Conservation (phyloP, 2,888 invertebrate species). For the Orthosia gothica region DNA sequence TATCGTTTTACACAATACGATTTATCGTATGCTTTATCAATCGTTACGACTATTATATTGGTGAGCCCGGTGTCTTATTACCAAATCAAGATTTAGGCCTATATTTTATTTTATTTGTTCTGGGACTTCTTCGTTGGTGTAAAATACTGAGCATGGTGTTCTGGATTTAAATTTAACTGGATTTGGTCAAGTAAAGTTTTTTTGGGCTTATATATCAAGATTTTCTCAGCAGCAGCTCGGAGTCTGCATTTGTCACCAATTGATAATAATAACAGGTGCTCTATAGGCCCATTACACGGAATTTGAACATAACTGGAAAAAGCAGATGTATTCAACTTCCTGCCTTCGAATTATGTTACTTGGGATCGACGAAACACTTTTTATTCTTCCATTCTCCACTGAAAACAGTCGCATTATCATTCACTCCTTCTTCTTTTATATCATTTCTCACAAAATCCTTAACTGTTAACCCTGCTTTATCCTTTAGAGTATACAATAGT, state of each 20-base stretch:
- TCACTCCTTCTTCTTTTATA: no score
- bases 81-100: neutral
- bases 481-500: neutral
- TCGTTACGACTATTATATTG: constrained; percentile 3
- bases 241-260: neutral
- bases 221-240: neutral
- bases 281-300: neutral
- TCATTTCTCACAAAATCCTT: no score
- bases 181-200: neutral
- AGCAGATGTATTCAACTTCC: neutral
- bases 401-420: no score
- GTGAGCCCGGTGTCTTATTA: neutral
- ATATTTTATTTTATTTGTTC: neutral
- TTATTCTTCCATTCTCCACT: no score
- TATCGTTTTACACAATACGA: constrained; percentile 14
- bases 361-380: no score
- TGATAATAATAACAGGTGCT: neutral
- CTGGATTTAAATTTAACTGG: neutral
- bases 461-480: neutral
- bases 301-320: neutral
- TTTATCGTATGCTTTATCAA: constrained; percentile 18
- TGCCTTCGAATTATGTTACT: no score
- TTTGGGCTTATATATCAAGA: neutral
- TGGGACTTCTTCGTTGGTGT: neutral
- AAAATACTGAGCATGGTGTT: neutral